Evolutionary conservation across 2,888 invertebrate species (phyloP).

Genomic region (Merodon equestris): DNA sequence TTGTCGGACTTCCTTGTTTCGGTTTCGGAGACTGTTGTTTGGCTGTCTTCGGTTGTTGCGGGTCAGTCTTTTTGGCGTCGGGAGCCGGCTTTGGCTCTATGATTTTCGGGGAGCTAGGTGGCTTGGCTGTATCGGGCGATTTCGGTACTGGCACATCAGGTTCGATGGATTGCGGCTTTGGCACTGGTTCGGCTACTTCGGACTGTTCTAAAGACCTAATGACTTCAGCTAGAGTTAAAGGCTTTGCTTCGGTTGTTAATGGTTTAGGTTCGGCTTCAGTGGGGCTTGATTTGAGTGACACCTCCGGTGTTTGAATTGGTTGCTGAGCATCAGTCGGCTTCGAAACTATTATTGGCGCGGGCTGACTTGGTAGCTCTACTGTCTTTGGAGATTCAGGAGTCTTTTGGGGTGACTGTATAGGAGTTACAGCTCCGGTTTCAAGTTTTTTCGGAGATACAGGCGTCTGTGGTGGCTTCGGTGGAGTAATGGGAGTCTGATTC

Average conservation of each 20-base stretch:
- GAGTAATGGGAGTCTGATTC: slow-evolving; percentile 80
- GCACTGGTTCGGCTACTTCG: slow-evolving; percentile 35
- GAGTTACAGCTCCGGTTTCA: slow-evolving; percentile 88
- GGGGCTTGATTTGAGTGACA: slow-evolving; percentile 23
- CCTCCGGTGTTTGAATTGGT: slow-evolving; percentile 89
- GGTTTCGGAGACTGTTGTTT: slow-evolving; percentile 52
- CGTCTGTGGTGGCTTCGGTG: slow-evolving; percentile 83
- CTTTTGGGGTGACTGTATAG: slow-evolving; percentile 1
- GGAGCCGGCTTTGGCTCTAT: slow-evolving; percentile 44
- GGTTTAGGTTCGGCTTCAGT: slow-evolving; percentile 18
- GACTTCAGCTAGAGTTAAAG: slow-evolving; percentile 54
- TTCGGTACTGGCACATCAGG: slow-evolving; percentile 16
- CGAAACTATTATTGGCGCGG: neutral
- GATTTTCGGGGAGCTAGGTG: slow-evolving; percentile 46
- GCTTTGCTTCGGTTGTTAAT: slow-evolving; percentile 48
- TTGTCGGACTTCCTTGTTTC: slow-evolving; percentile 34
- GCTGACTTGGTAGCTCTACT: neutral
- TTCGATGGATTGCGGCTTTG: slow-evolving; percentile 24
- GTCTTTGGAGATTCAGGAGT: slow-evolving; percentile 69
- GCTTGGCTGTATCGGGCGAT: slow-evolving; percentile 11
- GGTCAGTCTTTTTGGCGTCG: slow-evolving; percentile 55
- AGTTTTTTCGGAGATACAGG: no score
- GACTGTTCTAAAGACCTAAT: slow-evolving; percentile 48
- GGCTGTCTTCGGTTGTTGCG: slow-evolving; percentile 36
- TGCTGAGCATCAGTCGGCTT: slow-evolving; percentile 80